Evolutionary conservation across 2,113 vertebrate species (phyloP), one percentile per base, ranked within the genome.

Genomic region (Ptyas mucosa): DNA sequence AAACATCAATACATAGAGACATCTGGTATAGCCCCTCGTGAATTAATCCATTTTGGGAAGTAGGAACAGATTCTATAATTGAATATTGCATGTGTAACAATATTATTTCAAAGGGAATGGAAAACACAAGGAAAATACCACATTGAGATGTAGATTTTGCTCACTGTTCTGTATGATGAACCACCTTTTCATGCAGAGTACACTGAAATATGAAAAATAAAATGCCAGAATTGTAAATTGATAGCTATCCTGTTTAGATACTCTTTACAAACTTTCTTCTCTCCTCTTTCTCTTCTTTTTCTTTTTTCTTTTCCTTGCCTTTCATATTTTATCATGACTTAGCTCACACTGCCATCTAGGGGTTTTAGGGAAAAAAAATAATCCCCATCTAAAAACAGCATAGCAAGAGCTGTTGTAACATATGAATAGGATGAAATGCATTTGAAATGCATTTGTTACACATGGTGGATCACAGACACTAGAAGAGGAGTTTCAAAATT

Each of bases 341-440:
- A 39, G 85, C 15, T 75, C 53, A 10, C 61, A 53, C 69, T 87
- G 85, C 91, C 94, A 95, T 29, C 88, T 92, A n/a, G 94, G 89
- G 94, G 91, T 49, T 21, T 0, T 5, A 23, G n/a, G n/a, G 3
- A 1, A 1, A 5, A 54, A 46, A 61, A 95, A 75, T 12, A 7
- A 39, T 58, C 26, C 34, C n/a, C 53, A 53, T 90, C 43, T 57
- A 2, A n/a, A 88, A 92, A 69, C 2, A 69, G 12, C 20, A 54
- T 51, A 75, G 55, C 18, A 46, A 64, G 49, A 86, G 4, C 3
- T 64, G 2, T 9, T 39, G 92, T 51, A 88, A 58, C 88, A 87
- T 88, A 24, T 23, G 39, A 92, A 86, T 7, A 89, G 61, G 75
- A 85, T 88, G 1, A 92, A 90, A 88, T 12, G 1, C 21, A 61